A percentile compares a stretch with the other conserved stretches of the same genome.
phyloP scores from a whole-genome alignment of 2,888 invertebrate genomes.

The Apodemia mormo region DNA sequence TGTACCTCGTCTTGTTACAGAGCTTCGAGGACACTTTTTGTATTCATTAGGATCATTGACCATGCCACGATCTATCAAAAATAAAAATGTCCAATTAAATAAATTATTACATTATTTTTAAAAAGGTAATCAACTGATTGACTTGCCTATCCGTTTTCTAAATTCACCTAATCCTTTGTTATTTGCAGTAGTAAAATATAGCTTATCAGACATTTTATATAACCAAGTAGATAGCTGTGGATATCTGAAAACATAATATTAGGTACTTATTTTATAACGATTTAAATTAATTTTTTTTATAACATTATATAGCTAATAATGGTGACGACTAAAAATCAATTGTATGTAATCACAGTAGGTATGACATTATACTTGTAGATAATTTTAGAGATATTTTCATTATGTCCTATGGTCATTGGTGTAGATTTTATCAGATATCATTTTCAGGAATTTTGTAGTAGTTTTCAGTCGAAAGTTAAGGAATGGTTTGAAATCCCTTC shows the following conservation, averaged over 20 bases:
- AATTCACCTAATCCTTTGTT: background rate
- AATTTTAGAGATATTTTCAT: too few relatives aligned
- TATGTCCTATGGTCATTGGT: too few relatives aligned
- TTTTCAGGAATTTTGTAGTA: too few relatives aligned
- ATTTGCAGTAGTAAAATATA: background rate
- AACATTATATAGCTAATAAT: too few relatives aligned
- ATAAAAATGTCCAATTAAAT: background rate
- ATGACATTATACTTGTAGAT: too few relatives aligned
- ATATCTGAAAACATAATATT: background rate
- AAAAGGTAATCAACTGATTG: background rate
- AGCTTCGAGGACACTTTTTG: conserved; percentile 54
- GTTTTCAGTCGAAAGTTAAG: too few relatives aligned
- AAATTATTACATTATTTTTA: background rate
- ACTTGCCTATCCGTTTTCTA: background rate
- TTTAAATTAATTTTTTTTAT: too few relatives aligned
- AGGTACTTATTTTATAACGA: too few relatives aligned
- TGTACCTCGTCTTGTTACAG: conserved; percentile 45
- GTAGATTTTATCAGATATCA: too few relatives aligned
- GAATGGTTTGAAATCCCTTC: too few relatives aligned
- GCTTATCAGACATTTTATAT: background rate
- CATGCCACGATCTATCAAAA: conserved; percentile 15
- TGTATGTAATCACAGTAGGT: too few relatives aligned
- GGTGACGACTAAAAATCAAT: too few relatives aligned
- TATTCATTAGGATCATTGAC: conserved; percentile 44
- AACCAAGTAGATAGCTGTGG: background rate